phyloP scores from a whole-genome alignment of 2,113 vertebrate species.

The Nannobrachium achirus region DNA sequence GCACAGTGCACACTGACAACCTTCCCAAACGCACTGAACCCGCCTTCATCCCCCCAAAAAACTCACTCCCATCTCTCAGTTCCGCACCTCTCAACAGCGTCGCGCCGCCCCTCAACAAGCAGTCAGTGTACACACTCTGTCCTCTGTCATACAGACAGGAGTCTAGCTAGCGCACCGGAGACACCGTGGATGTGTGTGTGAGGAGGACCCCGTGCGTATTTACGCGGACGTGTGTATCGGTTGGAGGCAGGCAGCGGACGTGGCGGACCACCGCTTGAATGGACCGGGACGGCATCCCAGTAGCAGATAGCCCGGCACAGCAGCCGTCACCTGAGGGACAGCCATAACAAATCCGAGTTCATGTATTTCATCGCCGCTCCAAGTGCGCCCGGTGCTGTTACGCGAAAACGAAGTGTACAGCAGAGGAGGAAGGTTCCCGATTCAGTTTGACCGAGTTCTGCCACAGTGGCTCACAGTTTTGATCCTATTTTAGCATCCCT shows the following conservation, averaged over 20 bases:
- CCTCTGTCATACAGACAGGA: slow-evolving; percentile 35
- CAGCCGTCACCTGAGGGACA: slow-evolving; percentile 16
- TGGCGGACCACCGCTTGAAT: too few relatives aligned
- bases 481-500: slow-evolving; percentile 43
- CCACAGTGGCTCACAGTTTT: slow-evolving; percentile 25
- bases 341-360: background rate
- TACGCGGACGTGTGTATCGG: slow-evolving; percentile 29
- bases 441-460: slow-evolving; percentile 17
- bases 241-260: too few relatives aligned
- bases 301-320: too few relatives aligned
- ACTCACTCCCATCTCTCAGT: slow-evolving; percentile 60
- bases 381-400: slow-evolving; percentile 31
- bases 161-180: slow-evolving; percentile 52
- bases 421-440: slow-evolving; percentile 30
- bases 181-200: slow-evolving; percentile 44
- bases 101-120: slow-evolving; percentile 72
- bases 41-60: slow-evolving; percentile 63
- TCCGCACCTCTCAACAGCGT: slow-evolving; percentile 69
- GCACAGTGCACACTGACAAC: slow-evolving; percentile 40
- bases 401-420: slow-evolving; percentile 35
- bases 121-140: slow-evolving; percentile 53
- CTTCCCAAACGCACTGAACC: slow-evolving; percentile 55
- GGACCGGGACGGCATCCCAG: too few relatives aligned
- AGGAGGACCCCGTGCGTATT: slow-evolving; percentile 39
- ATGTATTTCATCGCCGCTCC: slow-evolving; percentile 19